phyloP scores from a whole-genome alignment of 2,797 vertebrate genomes.

The Tauraco hartlaubi region DNA sequence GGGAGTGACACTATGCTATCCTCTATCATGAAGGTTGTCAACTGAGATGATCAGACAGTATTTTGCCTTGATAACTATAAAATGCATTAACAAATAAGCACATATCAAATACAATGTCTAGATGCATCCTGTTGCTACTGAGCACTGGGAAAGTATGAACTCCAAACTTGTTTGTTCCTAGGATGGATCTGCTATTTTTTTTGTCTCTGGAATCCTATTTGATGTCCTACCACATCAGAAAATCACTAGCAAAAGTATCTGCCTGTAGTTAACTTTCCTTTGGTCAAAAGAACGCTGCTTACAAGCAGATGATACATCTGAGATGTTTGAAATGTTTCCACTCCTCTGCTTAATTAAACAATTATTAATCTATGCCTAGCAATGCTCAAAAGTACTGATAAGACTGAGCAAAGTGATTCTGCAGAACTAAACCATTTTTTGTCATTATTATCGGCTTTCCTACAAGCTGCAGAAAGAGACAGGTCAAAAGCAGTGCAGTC shows the following conservation, averaged over 20 bases:
- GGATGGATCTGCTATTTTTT: neutral
- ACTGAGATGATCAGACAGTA: neutral
- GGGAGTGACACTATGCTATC: neutral
- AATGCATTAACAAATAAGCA: neutral
- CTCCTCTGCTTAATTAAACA: neutral
- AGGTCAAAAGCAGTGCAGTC: conserved; percentile 9
- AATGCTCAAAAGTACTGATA: neutral
- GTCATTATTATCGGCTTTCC: conserved; percentile 2
- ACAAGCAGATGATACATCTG: neutral
- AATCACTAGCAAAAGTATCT: neutral
- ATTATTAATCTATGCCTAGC: neutral
- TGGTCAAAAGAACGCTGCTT: neutral
- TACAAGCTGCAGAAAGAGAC: conserved; percentile 5
- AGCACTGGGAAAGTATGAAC: neutral
- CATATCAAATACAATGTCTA: neutral
- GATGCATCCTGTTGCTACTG: neutral
- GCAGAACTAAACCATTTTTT: neutral
- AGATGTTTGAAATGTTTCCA: neutral
- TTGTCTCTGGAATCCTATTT: neutral
- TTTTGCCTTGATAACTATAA: neutral
- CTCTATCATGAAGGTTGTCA: neutral
- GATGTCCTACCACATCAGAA: neutral
- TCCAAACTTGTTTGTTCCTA: neutral
- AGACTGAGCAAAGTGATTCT: neutral
- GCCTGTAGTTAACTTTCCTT: neutral